Base-by-base conservation (phyloP, 2,797 vertebrate genomes). In the Apogon talboti region DNA sequence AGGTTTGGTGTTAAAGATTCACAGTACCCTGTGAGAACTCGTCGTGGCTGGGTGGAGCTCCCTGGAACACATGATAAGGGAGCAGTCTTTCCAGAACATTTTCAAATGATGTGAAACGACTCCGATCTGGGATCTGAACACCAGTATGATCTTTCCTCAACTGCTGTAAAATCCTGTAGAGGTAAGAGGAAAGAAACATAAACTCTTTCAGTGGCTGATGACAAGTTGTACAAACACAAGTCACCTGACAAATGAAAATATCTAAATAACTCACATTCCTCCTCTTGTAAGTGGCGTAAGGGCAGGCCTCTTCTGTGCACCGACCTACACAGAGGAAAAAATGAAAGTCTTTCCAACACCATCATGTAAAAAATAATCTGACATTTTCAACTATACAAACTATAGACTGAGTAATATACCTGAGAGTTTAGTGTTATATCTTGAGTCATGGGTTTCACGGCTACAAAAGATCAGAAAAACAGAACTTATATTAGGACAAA, bases 1-100 rank as follows among this genome's bases (percentile, higher is more conserved):
- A 40, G 13, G 63, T 60, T 35, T 21, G 4, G 11, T 2, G 5
- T 0, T 0, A 47, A 7, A 11, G 12, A 46, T 47, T 44, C 0
- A 11, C 16, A 5, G 35, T 71, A 99, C 98, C 97, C 91, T 94
- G 96, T 56, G 87, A 92, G 87, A 98, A 94, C 87, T 99, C 97
- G 0, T 96, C 95, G 38, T 94, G 91, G 18, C 91, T 94, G 64
- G 96, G 96, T 49, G 93, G 89, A 47, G 95, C 83, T 63, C 97
- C 98, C 87, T 98, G 96, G 87, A 95, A 97, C 84, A 98, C 95
- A 1, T 99, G 96, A 90, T 96, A 99, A 1, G 97, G 96, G 63
- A 99, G 93, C 66, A 99, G 95, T 85, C 95, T 93, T 64, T 96
- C 92, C 64, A 96, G 88, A 0, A 95, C 94, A 14, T 99, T 95